Percentiles rank a stretch among this genome's conserved stretches.
Evolutionary conservation across 2,797 vertebrate genomes (phyloP).

Genomic region (Centroberyx gerrardi): DNA sequence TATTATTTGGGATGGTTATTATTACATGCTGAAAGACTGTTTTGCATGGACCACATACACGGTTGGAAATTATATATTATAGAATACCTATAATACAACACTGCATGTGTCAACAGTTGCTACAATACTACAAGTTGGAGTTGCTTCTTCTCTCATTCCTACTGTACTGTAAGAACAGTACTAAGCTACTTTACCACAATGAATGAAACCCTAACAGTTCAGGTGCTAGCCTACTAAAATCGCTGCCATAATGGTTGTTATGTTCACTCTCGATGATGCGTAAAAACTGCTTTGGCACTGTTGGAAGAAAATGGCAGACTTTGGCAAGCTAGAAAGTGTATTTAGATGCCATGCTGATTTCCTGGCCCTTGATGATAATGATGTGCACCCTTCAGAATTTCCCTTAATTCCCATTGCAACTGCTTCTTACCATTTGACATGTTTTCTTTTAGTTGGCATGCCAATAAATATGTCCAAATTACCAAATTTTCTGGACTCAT

Average conservation of each 20-base stretch:
- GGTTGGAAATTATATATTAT: slow-evolving; percentile 36
- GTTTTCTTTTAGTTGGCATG: slow-evolving; percentile 63
- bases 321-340: slow-evolving; percentile 62
- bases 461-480: slow-evolving; percentile 51
- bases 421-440: slow-evolving; percentile 51
- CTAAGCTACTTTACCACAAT: slow-evolving; percentile 44
- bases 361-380: slow-evolving; percentile 67
- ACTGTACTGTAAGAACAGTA: slow-evolving; percentile 33
- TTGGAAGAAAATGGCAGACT: slow-evolving; percentile 64
- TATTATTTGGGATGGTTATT: slow-evolving; percentile 15
- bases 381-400: slow-evolving; percentile 60
- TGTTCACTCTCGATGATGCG: slow-evolving; percentile 61
- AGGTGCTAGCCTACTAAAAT: slow-evolving; percentile 65
- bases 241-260: slow-evolving; percentile 54
- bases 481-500: slow-evolving; percentile 60
- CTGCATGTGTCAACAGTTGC: slow-evolving; percentile 20
- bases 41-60: slow-evolving; percentile 7
- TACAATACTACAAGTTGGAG: slow-evolving; percentile 16
- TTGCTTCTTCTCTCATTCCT: slow-evolving; percentile 32
- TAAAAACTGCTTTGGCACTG: slow-evolving; percentile 60
- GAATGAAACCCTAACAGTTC: slow-evolving; percentile 58
- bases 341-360: slow-evolving; percentile 79
- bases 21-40: slow-evolving; percentile 29
- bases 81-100: slow-evolving; percentile 23
- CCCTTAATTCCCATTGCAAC: slow-evolving; percentile 55